A percentile compares a stretch with the other conserved stretches of the same genome.
These are phyloP conservation scores for Pimpla rufipes DNA, from an alignment of 2,888 invertebrate species.

Conservation along the genomic window DNA sequence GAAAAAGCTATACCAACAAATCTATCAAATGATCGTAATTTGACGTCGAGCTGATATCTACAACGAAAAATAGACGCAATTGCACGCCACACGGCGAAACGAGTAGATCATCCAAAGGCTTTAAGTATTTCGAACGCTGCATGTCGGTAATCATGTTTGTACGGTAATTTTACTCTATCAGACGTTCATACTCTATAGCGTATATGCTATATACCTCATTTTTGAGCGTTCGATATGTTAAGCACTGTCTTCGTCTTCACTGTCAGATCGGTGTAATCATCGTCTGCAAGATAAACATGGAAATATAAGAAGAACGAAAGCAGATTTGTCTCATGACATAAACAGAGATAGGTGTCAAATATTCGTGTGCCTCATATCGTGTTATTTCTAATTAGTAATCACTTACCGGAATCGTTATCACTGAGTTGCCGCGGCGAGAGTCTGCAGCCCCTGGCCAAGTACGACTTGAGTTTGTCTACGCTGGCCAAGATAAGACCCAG, in stretches of 20 bases:
- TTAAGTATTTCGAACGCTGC: constrained; percentile 6
- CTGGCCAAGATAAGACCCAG: constrained; percentile 97
- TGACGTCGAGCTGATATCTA: no score
- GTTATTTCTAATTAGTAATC: background rate
- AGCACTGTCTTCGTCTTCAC: constrained; percentile 50
- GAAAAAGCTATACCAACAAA: no score
- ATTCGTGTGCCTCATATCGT: background rate
- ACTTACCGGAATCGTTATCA: constrained; percentile 90
- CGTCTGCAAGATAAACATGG: constrained; percentile 68
- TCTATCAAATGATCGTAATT: no score
- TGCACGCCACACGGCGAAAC: background rate
- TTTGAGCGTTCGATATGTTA: constrained; percentile 21
- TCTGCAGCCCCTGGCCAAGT: constrained; percentile 91
- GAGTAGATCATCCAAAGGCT: constrained; percentile 3
- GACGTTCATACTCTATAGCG: constrained; percentile 18
- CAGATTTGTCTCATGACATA: constrained; percentile 52
- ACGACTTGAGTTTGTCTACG: constrained; percentile 91
- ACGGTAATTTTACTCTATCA: constrained; percentile 13
- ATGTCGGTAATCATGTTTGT: constrained; percentile 8
- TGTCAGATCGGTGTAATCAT: constrained; percentile 65
- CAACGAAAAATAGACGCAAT: background rate
- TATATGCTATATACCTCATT: constrained; percentile 23
- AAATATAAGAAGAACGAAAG: constrained; percentile 4
- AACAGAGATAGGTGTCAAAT: background rate
- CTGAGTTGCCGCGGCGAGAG: constrained; percentile 91